A percentile compares a stretch with the other conserved stretches of the same genome.
Conservation (phyloP, 2,888 invertebrate genomes). For the Cloeon dipterum region DNA sequence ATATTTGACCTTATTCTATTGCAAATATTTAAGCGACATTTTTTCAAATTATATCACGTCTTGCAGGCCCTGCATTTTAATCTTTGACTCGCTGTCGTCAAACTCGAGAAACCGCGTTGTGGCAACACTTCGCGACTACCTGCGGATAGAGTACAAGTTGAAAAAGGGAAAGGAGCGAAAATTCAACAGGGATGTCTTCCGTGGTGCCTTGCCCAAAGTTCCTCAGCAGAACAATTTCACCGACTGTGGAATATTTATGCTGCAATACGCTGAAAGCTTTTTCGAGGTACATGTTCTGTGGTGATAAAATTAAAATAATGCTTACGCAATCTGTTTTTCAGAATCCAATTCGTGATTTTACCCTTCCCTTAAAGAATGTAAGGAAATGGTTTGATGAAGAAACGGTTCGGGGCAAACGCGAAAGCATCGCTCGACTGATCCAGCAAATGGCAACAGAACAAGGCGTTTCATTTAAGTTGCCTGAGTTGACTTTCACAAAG, state of each 20-base stretch:
- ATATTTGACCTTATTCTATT: neutral
- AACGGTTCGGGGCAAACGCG: conserved; percentile 60
- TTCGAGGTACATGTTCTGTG: conserved; percentile 38
- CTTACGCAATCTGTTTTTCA: conserved; percentile 14
- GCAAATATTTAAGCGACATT: too few relatives aligned
- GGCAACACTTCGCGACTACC: conserved; percentile 74
- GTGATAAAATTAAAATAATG: neutral
- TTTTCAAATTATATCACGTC: too few relatives aligned
- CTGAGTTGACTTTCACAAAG: conserved; percentile 7
- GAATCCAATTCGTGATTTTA: conserved; percentile 63
- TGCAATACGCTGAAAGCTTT: conserved; percentile 93
- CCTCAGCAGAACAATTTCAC: conserved; percentile 96
- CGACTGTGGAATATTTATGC: conserved; percentile 86
- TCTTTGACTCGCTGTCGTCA: conserved; percentile 78
- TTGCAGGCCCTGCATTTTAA: conserved; percentile 74
- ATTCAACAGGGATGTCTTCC: conserved; percentile 64
- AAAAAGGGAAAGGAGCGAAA: conserved; percentile 40
- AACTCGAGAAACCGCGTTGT: conserved; percentile 63
- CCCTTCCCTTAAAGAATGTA: conserved; percentile 59
- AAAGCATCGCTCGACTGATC: conserved; percentile 61
- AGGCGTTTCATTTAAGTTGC: conserved; percentile 38
- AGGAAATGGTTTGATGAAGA: conserved; percentile 73
- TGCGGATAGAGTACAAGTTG: conserved; percentile 63
- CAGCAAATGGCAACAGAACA: conserved; percentile 48
- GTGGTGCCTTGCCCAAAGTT: conserved; percentile 69